Conservation (phyloP, 2,797 vertebrate species). For the Pseudochirops cupreus region DNA sequence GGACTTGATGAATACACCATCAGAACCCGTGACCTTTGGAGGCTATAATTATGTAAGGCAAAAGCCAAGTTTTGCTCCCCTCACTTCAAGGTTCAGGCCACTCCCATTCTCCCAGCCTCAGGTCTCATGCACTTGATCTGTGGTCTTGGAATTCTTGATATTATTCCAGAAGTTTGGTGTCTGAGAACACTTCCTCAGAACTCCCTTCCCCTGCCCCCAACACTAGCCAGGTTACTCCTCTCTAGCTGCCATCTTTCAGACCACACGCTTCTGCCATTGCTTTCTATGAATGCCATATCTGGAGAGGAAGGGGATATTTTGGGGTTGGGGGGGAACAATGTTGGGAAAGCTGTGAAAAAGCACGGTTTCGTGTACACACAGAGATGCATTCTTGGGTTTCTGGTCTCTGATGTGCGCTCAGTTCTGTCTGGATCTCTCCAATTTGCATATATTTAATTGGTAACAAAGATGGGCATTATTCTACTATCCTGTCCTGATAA, state of each 20-base stretch:
- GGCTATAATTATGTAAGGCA: background rate
- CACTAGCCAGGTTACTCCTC: background rate
- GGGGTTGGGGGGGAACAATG: background rate
- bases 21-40: background rate
- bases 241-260: background rate
- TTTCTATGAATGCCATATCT: background rate
- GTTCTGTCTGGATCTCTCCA: background rate
- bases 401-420: background rate
- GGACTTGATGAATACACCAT: background rate
- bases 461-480: background rate
- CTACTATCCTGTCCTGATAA: conserved; percentile 13
- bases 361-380: background rate
- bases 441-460: background rate
- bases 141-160: background rate
- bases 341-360: background rate
- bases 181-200: background rate
- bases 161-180: background rate
- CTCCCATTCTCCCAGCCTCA: background rate
- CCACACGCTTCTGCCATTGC: background rate
- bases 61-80: background rate
- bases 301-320: background rate
- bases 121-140: background rate
- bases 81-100: background rate
- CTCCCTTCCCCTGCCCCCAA: background rate
- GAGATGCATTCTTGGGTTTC: background rate